These are phyloP conservation scores for Archaeoteleia sp. DNA, from an alignment of 2,888 invertebrate genomes.

Conservation along the genomic window DNA sequence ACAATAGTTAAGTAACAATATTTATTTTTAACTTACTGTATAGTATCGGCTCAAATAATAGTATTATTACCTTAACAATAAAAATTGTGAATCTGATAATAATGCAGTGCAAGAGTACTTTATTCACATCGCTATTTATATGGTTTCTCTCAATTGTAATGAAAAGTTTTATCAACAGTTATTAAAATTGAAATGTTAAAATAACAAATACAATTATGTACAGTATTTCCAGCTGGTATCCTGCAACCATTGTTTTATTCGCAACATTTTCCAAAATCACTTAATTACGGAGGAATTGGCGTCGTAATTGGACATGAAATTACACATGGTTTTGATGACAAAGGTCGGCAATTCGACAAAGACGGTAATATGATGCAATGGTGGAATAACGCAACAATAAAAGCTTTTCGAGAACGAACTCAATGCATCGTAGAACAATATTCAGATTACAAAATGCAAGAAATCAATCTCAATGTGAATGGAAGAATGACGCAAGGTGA, in stretches of 20 bases:
- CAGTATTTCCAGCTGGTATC: slow-evolving; percentile 91
- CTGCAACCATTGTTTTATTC: slow-evolving; percentile 91
- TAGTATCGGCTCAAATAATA: too few species aligned
- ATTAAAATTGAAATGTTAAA: too few species aligned
- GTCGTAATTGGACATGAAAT: slow-evolving; percentile 92
- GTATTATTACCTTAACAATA: too few species aligned
- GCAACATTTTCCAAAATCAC: slow-evolving; percentile 86
- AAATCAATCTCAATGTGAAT: slow-evolving; percentile 83
- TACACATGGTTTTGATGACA: slow-evolving; percentile 89
- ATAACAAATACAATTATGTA: slow-evolving; percentile 8
- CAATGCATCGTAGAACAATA: slow-evolving; percentile 93
- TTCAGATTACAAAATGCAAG: slow-evolving; percentile 86
- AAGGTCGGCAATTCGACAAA: slow-evolving; percentile 91
- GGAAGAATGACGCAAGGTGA: slow-evolving; percentile 90
- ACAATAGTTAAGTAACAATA: too few species aligned
- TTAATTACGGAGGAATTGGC: slow-evolving; percentile 91
- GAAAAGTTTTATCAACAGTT: too few species aligned
- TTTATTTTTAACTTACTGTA: too few species aligned
- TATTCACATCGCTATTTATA: slow-evolving; percentile 4
- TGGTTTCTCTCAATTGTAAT: not conserved
- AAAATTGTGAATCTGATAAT: too few species aligned
- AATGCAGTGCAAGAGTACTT: too few species aligned
- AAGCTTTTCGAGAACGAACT: slow-evolving; percentile 85
- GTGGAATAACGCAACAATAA: slow-evolving; percentile 92
- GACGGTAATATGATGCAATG: slow-evolving; percentile 93